Evolutionary conservation across 2,888 invertebrate species (phyloP).

Genomic region (Arge pagana): DNA sequence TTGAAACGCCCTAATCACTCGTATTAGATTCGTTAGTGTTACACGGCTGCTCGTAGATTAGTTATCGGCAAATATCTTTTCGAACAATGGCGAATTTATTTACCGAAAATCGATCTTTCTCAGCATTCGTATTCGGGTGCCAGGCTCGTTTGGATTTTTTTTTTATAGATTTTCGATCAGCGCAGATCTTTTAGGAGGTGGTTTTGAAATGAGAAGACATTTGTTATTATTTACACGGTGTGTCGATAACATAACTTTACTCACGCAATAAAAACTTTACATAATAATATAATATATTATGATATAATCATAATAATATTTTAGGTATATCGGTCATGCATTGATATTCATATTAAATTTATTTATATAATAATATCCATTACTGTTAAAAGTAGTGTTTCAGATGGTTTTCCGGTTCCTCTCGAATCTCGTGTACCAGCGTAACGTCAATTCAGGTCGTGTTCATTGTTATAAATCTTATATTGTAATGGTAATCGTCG

Average conservation of each 20-base stretch:
- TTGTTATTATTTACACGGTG: constrained; percentile 28
- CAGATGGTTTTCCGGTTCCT: constrained; percentile 13
- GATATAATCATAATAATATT: constrained; percentile 32
- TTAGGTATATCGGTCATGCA: constrained; percentile 41
- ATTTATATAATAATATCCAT: constrained; percentile 21
- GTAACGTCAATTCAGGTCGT: constrained; percentile 14
- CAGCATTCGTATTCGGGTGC: too few species aligned
- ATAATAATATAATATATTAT: constrained; percentile 39
- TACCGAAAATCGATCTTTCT: too few species aligned
- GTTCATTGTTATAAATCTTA: constrained; percentile 22
- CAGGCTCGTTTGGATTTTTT: too few species aligned
- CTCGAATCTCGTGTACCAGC: constrained; percentile 7
- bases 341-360: constrained; percentile 28
- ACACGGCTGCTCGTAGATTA: too few species aligned
- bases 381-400: constrained; percentile 23
- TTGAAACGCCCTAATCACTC: too few species aligned
- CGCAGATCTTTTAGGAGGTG: neutral
- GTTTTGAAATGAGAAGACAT: constrained; percentile 3
- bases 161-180: neutral
- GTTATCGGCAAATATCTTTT: too few species aligned
- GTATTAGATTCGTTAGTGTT: too few species aligned
- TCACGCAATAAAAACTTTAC: constrained; percentile 47
- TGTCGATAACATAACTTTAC: constrained; percentile 44
- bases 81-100: too few species aligned
- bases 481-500: constrained; percentile 10